Conservation (phyloP, 2,113 vertebrate species). For the Eurystomus gularis region DNA sequence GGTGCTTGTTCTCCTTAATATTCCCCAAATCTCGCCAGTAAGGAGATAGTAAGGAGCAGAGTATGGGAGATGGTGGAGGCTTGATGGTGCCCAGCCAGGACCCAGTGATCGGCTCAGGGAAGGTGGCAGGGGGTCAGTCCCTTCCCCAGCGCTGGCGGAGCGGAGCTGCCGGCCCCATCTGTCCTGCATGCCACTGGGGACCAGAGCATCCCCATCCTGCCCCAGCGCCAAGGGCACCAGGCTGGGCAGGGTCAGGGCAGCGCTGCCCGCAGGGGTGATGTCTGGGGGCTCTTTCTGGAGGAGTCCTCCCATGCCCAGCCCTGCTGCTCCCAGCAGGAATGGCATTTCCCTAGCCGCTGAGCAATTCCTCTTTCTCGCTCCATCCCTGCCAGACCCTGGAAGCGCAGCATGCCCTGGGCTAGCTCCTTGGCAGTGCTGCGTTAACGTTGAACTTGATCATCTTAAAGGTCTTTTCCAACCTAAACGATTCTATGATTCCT, state of each 20-base stretch:
- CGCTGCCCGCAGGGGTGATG: background rate
- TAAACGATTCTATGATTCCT: background rate
- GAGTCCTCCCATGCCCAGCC: background rate
- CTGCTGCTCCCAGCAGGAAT: background rate
- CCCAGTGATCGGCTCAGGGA: accelerated
- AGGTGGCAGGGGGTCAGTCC: background rate
- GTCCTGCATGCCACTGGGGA: background rate
- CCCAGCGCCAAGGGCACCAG: accelerated
- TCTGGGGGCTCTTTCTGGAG: background rate
- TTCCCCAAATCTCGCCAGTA: background rate
- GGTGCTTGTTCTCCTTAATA: background rate
- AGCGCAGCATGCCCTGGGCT: background rate
- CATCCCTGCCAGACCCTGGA: background rate
- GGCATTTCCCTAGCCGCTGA: background rate
- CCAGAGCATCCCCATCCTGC: background rate
- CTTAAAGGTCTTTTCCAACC: background rate
- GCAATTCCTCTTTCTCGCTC: background rate
- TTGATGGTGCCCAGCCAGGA: background rate
- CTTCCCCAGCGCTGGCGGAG: background rate
- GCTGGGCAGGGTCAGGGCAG: accelerated
- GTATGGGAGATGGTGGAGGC: background rate
- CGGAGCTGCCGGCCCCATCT: background rate
- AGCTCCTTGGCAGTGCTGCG: background rate
- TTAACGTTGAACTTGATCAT: background rate
- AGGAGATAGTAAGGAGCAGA: accelerated